Conservation (phyloP, 2,888 invertebrate genomes). For the Cerastoderma edule region DNA sequence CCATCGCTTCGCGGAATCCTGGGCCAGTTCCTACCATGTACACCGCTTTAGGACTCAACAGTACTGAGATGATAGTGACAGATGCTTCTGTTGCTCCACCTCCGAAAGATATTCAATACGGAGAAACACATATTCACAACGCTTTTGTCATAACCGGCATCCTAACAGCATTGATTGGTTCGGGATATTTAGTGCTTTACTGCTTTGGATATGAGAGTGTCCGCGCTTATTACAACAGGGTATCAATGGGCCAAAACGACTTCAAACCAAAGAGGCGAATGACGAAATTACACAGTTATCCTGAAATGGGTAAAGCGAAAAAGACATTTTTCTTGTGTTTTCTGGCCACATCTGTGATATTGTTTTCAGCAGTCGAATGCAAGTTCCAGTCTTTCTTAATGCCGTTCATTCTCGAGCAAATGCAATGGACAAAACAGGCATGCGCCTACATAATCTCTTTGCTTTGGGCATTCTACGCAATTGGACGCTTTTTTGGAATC, state of each 20-base stretch:
- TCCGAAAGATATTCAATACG: conserved; percentile 24
- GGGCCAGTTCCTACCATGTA: neutral
- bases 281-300: neutral
- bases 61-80: neutral
- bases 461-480: conserved; percentile 83
- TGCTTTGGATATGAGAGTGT: conserved; percentile 38
- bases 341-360: conserved; percentile 79
- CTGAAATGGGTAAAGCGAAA: conserved; percentile 3
- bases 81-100: neutral
- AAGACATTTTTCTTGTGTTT: conserved; percentile 72
- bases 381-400: conserved; percentile 82
- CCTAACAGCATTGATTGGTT: conserved; percentile 42
- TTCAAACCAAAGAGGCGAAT: neutral
- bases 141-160: conserved; percentile 63
- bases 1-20: neutral
- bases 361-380: conserved; percentile 82
- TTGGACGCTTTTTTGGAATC: conserved; percentile 80
- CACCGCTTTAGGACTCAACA: neutral
- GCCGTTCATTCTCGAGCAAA: conserved; percentile 78
- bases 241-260: neutral
- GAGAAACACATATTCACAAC: conserved; percentile 48
- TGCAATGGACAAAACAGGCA: conserved; percentile 74
- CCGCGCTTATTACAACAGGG: conserved; percentile 16
- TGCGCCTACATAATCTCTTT: conserved; percentile 80
- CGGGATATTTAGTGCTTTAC: conserved; percentile 48